Base-by-base conservation (phyloP, 2,888 invertebrate genomes). In the Hanleya hanleyi region DNA sequence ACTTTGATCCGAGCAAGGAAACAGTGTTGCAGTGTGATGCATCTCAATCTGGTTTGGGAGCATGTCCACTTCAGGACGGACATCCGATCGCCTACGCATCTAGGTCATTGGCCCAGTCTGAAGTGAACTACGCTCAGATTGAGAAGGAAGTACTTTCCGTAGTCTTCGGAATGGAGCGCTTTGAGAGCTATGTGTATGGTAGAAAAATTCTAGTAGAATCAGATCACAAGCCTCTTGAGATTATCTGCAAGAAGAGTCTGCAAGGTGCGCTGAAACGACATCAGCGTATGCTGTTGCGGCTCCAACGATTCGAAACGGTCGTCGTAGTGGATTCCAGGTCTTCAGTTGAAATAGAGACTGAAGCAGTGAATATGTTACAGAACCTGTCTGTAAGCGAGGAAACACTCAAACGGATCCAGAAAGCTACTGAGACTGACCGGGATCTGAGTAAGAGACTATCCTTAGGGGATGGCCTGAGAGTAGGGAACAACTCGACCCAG, bases 171-270 rank as follows among this genome's bases (percentile, higher is more conserved):
- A 4, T 69, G 29, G 50, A 65, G 5, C 5, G 36, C 9, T 73
- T 73, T 22, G 50, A 70, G 9, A 26, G 33, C 12, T 69, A 73
- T 36, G 29, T 66, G 4, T 75, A 69, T 57, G 69, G 77, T 1
- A 41, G 70, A n/a, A 50, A 67, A 18, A 37, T 73, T 6, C 15
- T 37, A 33, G 66, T 72, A 15, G 70, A 75, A 29, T 67, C 74
- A 2, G 74, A 77, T 35, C 77, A 77, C 38, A 75, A 77, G 57
- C 74, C 77, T 7, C 38, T 75, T 1, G 74, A 77, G 18, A 57
- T 64, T 7, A 75, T 72, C 4, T 35, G 37, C 15, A 57, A 33
- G 22, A 77, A 75, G 49, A 62, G 64, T 67, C 68, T 72, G 15
- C 38, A 57, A n/a, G 49, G 49, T 22, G 65, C 70, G n/a, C 65